Conservation (phyloP, 2,888 invertebrate genomes). For the Chloroclysta siterata region DNA sequence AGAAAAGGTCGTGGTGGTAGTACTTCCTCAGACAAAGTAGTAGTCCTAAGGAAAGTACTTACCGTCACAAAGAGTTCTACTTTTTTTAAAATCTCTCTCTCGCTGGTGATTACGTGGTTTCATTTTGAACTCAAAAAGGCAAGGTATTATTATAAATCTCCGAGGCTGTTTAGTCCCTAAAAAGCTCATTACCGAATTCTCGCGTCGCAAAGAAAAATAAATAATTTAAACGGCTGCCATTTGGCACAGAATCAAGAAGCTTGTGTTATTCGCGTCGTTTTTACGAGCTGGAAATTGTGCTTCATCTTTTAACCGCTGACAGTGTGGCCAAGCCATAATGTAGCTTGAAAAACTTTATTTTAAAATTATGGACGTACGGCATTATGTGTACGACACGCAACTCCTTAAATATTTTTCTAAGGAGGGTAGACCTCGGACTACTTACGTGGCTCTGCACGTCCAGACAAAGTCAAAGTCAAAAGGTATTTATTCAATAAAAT, state of each 20-base stretch:
- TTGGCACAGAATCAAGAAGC: slow-evolving; percentile 35
- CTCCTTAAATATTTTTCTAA: too few relatives aligned
- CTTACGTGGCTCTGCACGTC: too few relatives aligned
- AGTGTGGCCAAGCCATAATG: slow-evolving; percentile 12
- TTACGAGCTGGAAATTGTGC: slow-evolving; percentile 39
- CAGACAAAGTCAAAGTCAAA: too few relatives aligned
- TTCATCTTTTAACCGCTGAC: slow-evolving; percentile 38
- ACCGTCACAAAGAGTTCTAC: neutral
- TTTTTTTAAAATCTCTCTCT: neutral
- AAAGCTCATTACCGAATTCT: slow-evolving; percentile 35
- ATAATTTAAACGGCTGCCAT: slow-evolving; percentile 41
- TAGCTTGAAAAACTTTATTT: slow-evolving; percentile 3
- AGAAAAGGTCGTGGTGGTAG: too few relatives aligned
- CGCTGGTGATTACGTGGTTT: neutral
- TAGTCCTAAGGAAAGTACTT: too few relatives aligned
- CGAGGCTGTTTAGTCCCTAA: slow-evolving; percentile 5
- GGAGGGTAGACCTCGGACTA: too few relatives aligned
- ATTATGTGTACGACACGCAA: neutral
- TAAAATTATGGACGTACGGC: neutral
- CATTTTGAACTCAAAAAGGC: neutral
- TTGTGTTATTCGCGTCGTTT: slow-evolving; percentile 33
- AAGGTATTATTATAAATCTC: slow-evolving; percentile 7
- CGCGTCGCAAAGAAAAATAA: slow-evolving; percentile 35
- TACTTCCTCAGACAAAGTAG: too few relatives aligned
- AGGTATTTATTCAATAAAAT: too few relatives aligned